A percentile compares a stretch with the other conserved stretches of the same genome.
phyloP scores from a whole-genome alignment of 1,140 invertebrate genomes.

The Sitobion miscanthi region DNA sequence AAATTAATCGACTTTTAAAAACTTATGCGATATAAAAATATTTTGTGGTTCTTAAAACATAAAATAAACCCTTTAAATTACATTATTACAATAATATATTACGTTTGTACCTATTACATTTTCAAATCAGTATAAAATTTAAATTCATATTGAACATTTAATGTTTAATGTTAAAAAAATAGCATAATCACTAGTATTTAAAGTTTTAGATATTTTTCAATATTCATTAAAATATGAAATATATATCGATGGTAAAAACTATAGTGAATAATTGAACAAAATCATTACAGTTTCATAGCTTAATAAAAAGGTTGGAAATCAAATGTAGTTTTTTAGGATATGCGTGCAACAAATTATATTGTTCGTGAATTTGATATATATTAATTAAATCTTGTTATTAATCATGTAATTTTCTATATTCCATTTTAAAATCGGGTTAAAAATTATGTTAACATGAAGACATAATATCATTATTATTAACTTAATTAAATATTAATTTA shows the following conservation, averaged over 20 bases:
- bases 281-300: neutral
- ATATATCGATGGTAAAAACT: neutral
- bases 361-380: neutral
- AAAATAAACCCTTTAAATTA: too few species aligned
- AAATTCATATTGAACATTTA: too few species aligned
- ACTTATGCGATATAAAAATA: too few species aligned
- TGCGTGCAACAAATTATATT: neutral
- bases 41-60: too few species aligned
- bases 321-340: neutral
- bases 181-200: neutral
- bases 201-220: neutral
- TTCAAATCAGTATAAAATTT: too few species aligned
- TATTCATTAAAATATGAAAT: neutral
- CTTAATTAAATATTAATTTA: too few species aligned
- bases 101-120: too few species aligned
- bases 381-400: neutral
- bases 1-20: too few species aligned
- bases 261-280: neutral
- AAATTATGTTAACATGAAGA: neutral
- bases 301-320: neutral
- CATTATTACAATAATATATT: too few species aligned
- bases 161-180: too few species aligned
- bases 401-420: neutral
- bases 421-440: neutral
- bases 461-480: too few species aligned